A percentile compares a stretch with the other conserved stretches of the same genome.
Conservation (phyloP, 2,113 vertebrate genomes). For the Regulus satrapa region DNA sequence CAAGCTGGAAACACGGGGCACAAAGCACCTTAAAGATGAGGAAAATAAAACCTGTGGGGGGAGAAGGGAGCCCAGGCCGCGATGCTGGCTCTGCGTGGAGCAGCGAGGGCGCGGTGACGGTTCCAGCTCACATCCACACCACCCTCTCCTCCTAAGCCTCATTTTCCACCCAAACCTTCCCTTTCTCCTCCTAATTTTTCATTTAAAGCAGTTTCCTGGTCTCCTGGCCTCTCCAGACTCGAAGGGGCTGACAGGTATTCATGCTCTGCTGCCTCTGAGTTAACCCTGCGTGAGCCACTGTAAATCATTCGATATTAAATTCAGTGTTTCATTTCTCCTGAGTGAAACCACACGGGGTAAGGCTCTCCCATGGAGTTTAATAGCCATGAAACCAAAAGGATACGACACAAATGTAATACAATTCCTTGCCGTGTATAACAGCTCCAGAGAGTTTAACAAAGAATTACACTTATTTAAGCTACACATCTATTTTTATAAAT, state of each 20-base stretch:
- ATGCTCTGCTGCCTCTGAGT: constrained; percentile 33
- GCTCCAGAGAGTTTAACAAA: constrained; percentile 15
- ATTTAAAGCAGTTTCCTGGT: not conserved
- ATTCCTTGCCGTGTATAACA: not conserved
- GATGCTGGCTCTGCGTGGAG: rapidly evolving
- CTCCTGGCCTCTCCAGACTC: not conserved
- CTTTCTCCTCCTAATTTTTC: constrained; percentile 1
- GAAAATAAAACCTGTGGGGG: not conserved
- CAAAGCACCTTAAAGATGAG: not conserved
- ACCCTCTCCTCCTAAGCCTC: not conserved
- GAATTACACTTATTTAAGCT: not conserved
- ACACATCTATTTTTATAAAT: not conserved
- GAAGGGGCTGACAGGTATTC: constrained; percentile 30
- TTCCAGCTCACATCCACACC: rapidly evolving
- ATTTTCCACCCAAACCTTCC: not conserved
- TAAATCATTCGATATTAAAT: constrained; percentile 36
- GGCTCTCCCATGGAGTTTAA: constrained; percentile 19
- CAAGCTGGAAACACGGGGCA: not conserved
- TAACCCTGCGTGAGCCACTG: constrained; percentile 42
- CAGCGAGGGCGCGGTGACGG: rapidly evolving
- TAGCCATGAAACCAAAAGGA: not conserved
- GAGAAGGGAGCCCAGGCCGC: not conserved
- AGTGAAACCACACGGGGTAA: not conserved
- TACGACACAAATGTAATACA: not conserved
- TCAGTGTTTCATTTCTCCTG: constrained; percentile 26